Evolutionary conservation across 2,113 vertebrate species (phyloP).

Genomic region (Blennius ocellaris): DNA sequence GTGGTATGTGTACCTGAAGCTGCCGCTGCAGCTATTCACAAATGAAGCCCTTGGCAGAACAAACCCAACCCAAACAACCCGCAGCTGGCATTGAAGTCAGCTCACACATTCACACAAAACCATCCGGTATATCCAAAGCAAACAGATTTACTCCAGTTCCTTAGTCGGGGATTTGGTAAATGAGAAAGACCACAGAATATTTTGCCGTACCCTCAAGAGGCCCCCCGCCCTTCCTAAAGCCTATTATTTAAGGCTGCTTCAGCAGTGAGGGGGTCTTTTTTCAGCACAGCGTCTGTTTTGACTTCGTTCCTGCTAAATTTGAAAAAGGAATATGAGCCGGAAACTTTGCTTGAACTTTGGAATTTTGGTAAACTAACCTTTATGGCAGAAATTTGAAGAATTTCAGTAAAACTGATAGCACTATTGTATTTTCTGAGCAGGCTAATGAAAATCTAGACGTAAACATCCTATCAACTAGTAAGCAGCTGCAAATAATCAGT

Average conservation of each 20-base stretch:
- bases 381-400: neutral
- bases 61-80: conserved; percentile 53
- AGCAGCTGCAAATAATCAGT: conserved; percentile 20
- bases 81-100: conserved; percentile 34
- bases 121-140: conserved; percentile 54
- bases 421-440: neutral
- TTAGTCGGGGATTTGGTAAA: conserved; percentile 56
- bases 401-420: neutral
- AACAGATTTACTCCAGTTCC: conserved; percentile 56
- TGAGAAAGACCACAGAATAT: conserved; percentile 67
- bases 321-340: conserved; percentile 5
- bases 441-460: neutral
- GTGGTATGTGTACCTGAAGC: conserved; percentile 54
- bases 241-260: conserved; percentile 53
- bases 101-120: conserved; percentile 32
- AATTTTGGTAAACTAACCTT: no score
- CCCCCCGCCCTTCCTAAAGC: conserved; percentile 35
- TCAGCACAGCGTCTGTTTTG: conserved; percentile 30
- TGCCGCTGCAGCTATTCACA: conserved; percentile 50
- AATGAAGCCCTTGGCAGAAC: conserved; percentile 43
- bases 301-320: conserved; percentile 28
- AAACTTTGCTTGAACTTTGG: no score
- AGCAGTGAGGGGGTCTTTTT: conserved; percentile 40
- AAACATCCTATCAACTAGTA: conserved; percentile 23
- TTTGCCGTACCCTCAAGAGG: conserved; percentile 51